Conservation (phyloP, 2,888 invertebrate species). For the Thymelicus sylvestris region DNA sequence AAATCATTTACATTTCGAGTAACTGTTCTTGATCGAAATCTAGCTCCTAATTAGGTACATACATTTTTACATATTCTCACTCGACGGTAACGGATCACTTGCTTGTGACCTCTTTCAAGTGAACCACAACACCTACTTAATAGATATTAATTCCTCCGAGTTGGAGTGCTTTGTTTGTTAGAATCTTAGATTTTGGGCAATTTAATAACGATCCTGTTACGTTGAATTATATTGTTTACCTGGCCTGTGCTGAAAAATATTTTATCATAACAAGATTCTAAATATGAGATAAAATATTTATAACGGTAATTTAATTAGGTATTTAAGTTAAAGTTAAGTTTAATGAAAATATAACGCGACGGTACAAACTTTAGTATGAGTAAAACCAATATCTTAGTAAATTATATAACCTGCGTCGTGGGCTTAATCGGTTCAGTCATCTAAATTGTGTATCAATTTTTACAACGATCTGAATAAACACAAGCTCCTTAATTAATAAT, state of each 20-base stretch:
- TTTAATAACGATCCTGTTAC: no score
- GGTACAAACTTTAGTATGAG: no score
- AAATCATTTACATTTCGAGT: constrained; percentile 1
- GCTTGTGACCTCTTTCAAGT: background rate
- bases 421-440: background rate
- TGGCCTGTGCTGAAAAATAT: no score
- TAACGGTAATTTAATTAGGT: no score
- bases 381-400: background rate
- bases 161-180: no score
- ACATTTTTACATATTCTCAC: background rate
- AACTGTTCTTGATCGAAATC: constrained; percentile 8
- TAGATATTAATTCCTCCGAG: no score
- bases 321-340: no score
- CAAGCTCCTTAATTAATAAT: constrained; percentile 15
- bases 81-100: background rate
- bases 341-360: no score
- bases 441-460: constrained; percentile 1
- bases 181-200: no score
- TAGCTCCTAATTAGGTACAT: background rate
- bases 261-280: no score
- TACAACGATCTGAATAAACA: constrained; percentile 8
- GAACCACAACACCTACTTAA: background rate
- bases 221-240: no score
- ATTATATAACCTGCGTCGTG: background rate
- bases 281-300: no score